These are phyloP conservation scores for Dastarcus helophoroides DNA, from an alignment of 2,888 invertebrate species.

Conservation along the genomic window DNA sequence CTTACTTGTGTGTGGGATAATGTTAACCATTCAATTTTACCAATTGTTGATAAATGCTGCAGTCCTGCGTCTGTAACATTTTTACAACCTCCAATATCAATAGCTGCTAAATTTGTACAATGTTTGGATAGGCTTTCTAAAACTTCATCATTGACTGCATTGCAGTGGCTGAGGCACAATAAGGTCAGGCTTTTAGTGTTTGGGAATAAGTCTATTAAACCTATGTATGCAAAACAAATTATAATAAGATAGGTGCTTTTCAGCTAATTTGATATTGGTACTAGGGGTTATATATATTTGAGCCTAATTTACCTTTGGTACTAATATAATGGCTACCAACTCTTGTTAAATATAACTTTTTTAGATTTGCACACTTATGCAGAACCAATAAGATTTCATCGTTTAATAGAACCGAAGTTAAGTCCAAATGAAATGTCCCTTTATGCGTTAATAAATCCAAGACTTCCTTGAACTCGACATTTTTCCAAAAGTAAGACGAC, in stretches of 20 bases:
- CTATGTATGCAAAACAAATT: constrained; percentile 21
- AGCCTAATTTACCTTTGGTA: constrained; percentile 16
- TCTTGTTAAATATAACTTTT: constrained; percentile 24
- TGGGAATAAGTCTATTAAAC: constrained; percentile 24
- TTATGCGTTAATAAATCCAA: constrained; percentile 24
- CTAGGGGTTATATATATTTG: not conserved
- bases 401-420: constrained; percentile 24
- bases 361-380: constrained; percentile 22
- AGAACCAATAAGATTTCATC: constrained; percentile 28
- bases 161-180: constrained; percentile 26
- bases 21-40: constrained; percentile 26
- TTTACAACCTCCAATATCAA: constrained; percentile 38
- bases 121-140: constrained; percentile 40
- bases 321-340: constrained; percentile 18
- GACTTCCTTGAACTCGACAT: constrained; percentile 20
- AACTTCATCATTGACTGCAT: constrained; percentile 41
- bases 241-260: constrained; percentile 1
- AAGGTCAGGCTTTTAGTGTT: constrained; percentile 21
- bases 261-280: constrained; percentile 4
- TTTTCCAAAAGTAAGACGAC: constrained; percentile 19
- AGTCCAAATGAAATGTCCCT: constrained; percentile 23
- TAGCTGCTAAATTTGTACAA: constrained; percentile 37
- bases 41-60: constrained; percentile 21
- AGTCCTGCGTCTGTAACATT: constrained; percentile 30
- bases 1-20: constrained; percentile 32